Evolutionary conservation across 2,888 invertebrate genomes (phyloP).

Genomic region (Drosophila rubida): DNA sequence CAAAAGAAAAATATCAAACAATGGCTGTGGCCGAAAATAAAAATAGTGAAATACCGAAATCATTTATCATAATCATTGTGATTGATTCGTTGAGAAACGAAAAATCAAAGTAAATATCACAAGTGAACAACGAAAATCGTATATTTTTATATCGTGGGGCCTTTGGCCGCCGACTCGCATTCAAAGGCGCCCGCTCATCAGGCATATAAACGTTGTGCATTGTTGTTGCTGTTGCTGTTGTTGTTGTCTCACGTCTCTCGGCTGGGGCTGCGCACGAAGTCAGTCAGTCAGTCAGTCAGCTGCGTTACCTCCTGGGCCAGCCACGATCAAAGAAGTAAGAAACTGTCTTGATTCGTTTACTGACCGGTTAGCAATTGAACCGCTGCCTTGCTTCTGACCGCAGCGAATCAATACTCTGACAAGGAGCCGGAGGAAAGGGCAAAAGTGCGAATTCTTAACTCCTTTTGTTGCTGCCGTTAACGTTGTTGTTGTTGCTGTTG

Average conservation of each 20-base stretch:
- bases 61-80: slow-evolving; percentile 84
- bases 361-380: slow-evolving; percentile 72
- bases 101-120: slow-evolving; percentile 61
- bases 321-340: slow-evolving; percentile 46
- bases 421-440: slow-evolving; percentile 20
- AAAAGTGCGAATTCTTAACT: slow-evolving; percentile 59
- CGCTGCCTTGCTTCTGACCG: slow-evolving; percentile 40
- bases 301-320: slow-evolving; percentile 55
- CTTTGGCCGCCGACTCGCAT: no score
- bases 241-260: slow-evolving; percentile 73
- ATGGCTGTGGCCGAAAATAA: slow-evolving; percentile 43
- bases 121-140: slow-evolving; percentile 60
- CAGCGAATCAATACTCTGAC: slow-evolving; percentile 54
- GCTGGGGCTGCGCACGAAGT: slow-evolving; percentile 54
- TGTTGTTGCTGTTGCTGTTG: slow-evolving; percentile 43
- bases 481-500: slow-evolving; percentile 1
- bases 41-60: slow-evolving; percentile 74
- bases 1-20: slow-evolving; percentile 46
- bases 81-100: slow-evolving; percentile 81
- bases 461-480: not conserved
- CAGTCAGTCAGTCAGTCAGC: slow-evolving; percentile 55
- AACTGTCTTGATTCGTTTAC: slow-evolving; percentile 72
- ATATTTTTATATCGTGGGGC: slow-evolving; percentile 57
- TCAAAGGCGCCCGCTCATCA: slow-evolving; percentile 79
- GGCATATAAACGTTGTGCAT: slow-evolving; percentile 73